phyloP scores from a whole-genome alignment of 1,140 invertebrate genomes.

The Drosophila nigrodunni region DNA sequence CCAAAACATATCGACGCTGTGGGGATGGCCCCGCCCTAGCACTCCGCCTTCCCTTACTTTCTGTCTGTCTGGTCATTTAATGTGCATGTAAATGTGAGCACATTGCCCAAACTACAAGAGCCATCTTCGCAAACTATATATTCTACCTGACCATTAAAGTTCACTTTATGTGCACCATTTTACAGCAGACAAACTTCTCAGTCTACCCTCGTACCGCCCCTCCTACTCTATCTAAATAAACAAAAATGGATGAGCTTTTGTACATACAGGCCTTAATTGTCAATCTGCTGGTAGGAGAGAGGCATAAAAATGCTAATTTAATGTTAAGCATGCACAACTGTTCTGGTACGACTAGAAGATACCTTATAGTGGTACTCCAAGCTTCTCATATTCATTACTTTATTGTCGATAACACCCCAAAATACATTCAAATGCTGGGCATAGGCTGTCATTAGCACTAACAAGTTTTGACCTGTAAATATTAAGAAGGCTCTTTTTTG shows the following conservation, averaged over 20 bases:
- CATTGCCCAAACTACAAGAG: conserved; percentile 34
- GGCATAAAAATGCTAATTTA: conserved; percentile 82
- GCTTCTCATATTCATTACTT: no score
- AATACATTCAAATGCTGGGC: not conserved
- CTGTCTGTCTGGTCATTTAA: conserved; percentile 63
- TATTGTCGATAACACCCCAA: not conserved
- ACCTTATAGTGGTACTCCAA: not conserved
- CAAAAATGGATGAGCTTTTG: conserved; percentile 27
- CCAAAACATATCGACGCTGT: conserved; percentile 43
- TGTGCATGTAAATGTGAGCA: conserved; percentile 74
- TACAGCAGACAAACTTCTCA: conserved; percentile 46
- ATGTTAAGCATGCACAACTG: conserved; percentile 43
- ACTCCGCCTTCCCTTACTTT: not conserved
- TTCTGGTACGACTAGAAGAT: conserved; percentile 4
- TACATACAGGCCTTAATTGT: conserved; percentile 61
- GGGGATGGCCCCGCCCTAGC: not conserved
- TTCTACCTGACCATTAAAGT: conserved; percentile 70
- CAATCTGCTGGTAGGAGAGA: conserved; percentile 30
- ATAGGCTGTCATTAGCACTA: conserved; percentile 28
- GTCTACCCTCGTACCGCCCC: not conserved
- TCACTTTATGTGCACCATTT: conserved; percentile 73
- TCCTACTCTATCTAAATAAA: conserved; percentile 22
- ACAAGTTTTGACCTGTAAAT: conserved; percentile 30
- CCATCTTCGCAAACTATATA: conserved; percentile 12
- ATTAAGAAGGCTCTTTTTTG: conserved; percentile 26